These are phyloP conservation scores for Choloepus hoffmanni DNA, from an alignment of 2,113 vertebrate species.

Conservation along the genomic window DNA sequence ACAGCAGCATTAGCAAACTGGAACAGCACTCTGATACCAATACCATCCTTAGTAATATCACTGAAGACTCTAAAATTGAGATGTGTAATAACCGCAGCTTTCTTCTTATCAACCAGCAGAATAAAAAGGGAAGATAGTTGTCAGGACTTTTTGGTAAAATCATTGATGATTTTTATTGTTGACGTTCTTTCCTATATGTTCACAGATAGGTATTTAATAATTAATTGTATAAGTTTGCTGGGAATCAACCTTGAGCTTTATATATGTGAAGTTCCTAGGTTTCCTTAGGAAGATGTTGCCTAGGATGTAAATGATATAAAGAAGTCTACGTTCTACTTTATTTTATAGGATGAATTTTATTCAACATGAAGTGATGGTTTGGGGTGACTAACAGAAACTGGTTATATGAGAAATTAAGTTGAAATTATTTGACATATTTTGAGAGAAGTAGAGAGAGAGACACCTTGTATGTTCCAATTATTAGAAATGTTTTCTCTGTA, in stretches of 20 bases:
- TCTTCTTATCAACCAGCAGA: not conserved
- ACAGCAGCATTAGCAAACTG: too few relatives aligned
- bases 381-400: not conserved
- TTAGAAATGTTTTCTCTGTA: slow-evolving; percentile 63
- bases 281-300: not conserved
- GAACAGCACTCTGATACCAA: too few relatives aligned
- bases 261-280: not conserved
- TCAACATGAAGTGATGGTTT: slow-evolving; percentile 1
- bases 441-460: not conserved
- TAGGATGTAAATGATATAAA: not conserved
- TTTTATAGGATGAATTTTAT: not conserved
- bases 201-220: not conserved
- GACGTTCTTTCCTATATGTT: not conserved
- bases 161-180: not conserved
- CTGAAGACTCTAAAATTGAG: not conserved
- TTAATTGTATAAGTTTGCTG: not conserved
- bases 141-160: not conserved
- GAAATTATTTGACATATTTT: slow-evolving; percentile 46
- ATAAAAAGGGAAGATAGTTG: not conserved
- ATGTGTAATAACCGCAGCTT: not conserved
- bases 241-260: not conserved
- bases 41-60: not conserved
- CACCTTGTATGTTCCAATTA: slow-evolving; percentile 53
- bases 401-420: slow-evolving; percentile 26
- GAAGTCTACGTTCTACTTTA: not conserved